A percentile compares a stretch with the other conserved stretches of the same genome.
Evolutionary conservation across 2,888 invertebrate genomes (phyloP).

Genomic region (Lasius platythorax): DNA sequence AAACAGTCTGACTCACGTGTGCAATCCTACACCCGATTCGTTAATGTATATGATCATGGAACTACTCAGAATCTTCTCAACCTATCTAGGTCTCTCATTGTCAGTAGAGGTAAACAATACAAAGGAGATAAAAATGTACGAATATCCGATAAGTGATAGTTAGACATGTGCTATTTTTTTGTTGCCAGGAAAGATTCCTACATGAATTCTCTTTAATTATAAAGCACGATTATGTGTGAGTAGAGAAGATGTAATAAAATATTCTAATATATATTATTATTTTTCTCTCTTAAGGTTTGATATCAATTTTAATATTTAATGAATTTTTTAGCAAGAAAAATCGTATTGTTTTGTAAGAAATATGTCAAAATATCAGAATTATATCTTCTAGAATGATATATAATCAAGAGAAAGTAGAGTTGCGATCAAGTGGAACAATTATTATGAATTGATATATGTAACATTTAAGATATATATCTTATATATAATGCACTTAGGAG

Average conservation of each 20-base stretch:
- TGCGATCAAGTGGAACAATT: background rate
- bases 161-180: background rate
- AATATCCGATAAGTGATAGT: background rate
- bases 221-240: background rate
- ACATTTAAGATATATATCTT: background rate
- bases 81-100: background rate
- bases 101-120: background rate
- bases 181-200: background rate
- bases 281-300: background rate
- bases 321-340: background rate
- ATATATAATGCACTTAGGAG: background rate
- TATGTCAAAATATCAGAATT: background rate
- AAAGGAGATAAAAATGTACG: background rate
- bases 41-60: background rate
- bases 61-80: conserved; percentile 9
- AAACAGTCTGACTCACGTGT: background rate
- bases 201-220: background rate
- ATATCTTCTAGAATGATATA: background rate
- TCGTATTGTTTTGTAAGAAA: background rate
- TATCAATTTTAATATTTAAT: background rate
- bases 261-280: background rate
- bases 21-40: background rate
- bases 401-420: background rate
- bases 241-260: background rate
- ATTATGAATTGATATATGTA: background rate